Evolutionary conservation across 30 jellyfish, hydroid and myxozoan genomes (phyloP).

Genomic region (Calvadosia cruxmelitensis): DNA sequence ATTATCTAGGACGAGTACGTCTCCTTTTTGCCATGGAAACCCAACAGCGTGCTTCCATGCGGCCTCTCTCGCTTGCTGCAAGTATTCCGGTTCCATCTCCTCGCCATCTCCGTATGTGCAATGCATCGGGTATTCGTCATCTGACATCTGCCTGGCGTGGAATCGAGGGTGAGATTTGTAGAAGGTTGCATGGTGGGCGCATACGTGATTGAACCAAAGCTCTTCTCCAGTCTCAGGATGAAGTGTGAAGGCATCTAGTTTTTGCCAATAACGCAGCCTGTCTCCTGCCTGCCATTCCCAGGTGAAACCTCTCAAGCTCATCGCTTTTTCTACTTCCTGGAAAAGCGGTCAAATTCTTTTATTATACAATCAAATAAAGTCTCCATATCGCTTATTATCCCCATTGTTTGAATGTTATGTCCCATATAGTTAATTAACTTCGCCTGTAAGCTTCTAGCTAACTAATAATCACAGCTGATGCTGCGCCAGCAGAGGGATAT

Average conservation of each 20-base stretch:
- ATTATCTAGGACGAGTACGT: slow-evolving; percentile 50
- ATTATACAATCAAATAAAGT: too few relatives aligned
- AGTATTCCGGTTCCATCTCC: slow-evolving; percentile 54
- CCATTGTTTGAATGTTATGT: too few relatives aligned
- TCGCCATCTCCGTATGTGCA: slow-evolving; percentile 82
- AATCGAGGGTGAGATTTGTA: slow-evolving; percentile 54
- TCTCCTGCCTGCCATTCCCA: slow-evolving; percentile 52
- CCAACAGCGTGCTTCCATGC: slow-evolving; percentile 70
- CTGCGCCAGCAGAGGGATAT: too few relatives aligned
- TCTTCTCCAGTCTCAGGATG: slow-evolving; percentile 60
- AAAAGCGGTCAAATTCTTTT: too few relatives aligned
- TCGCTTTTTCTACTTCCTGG: slow-evolving; percentile 42
- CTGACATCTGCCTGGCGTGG: slow-evolving; percentile 19
- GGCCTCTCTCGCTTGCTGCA: slow-evolving; percentile 58
- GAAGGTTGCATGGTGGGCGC: slow-evolving; percentile 56
- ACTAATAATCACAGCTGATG: too few relatives aligned
- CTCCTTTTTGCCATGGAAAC: slow-evolving; percentile 63
- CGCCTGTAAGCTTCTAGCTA: too few relatives aligned
- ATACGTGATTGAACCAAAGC: slow-evolving; percentile 74
- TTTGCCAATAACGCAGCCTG: slow-evolving; percentile 26
- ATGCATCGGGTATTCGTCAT: slow-evolving; percentile 46
- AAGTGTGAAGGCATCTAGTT: neutral
- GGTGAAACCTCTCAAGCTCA: slow-evolving; percentile 26
- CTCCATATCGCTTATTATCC: too few relatives aligned
- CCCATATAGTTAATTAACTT: too few relatives aligned